A percentile compares a stretch with the other conserved stretches of the same genome.
Conservation (phyloP, 2,113 vertebrate species). For the Ceyx melanurus region DNA sequence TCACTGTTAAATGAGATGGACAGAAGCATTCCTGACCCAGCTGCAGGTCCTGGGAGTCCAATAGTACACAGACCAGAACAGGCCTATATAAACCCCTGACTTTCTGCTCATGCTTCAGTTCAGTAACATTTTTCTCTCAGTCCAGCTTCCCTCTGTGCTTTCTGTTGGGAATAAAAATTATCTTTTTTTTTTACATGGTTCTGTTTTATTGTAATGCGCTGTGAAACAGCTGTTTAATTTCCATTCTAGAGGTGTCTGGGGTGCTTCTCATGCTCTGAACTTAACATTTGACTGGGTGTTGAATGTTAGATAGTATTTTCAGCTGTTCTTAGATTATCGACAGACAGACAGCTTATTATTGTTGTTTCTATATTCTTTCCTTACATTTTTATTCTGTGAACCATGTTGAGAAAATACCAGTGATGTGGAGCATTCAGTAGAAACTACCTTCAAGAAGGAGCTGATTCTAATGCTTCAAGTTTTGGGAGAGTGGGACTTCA, state of each 20-base stretch:
- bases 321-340: not conserved
- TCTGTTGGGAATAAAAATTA: not conserved
- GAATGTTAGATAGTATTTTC: not conserved
- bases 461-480: not conserved
- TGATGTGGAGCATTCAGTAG: not conserved
- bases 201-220: not conserved
- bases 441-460: not conserved
- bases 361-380: not conserved
- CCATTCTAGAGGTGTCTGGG: not conserved
- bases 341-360: not conserved
- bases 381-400: not conserved
- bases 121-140: not conserved
- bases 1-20: not conserved
- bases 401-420: not conserved
- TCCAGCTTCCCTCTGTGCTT: not conserved
- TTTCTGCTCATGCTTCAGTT: not conserved
- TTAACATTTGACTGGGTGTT: not conserved
- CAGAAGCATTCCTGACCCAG: not conserved
- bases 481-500: not conserved
- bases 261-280: not conserved
- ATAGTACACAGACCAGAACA: not conserved
- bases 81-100: not conserved
- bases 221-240: not conserved
- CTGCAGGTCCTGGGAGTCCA: not conserved
- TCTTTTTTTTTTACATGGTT: not conserved